Conservation (phyloP, 2,113 vertebrate genomes). For the Laticauda colubrina region DNA sequence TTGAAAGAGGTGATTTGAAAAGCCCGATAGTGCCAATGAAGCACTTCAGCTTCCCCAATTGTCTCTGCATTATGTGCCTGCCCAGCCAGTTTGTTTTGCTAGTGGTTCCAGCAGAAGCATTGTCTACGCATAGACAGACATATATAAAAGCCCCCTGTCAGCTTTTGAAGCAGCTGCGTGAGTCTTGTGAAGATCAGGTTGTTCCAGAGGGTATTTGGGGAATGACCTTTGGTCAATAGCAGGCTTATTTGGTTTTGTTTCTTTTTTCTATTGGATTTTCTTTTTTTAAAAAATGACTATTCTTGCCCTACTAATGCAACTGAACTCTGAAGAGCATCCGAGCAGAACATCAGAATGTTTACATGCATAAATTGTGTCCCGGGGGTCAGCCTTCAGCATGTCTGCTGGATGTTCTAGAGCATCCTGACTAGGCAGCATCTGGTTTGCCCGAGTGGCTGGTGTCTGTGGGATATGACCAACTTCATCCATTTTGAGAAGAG, state of each 20-base stretch:
- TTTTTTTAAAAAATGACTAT: neutral
- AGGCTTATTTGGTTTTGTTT: neutral
- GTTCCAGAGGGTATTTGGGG: neutral
- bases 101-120: neutral
- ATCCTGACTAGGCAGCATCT: neutral
- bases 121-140: neutral
- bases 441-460: slow-evolving; percentile 67
- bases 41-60: neutral
- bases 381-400: slow-evolving; percentile 82
- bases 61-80: neutral
- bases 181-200: neutral
- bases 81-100: neutral
- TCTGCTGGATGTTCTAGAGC: slow-evolving; percentile 67
- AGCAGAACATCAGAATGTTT: slow-evolving; percentile 21
- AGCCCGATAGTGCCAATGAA: neutral
- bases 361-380: slow-evolving; percentile 82
- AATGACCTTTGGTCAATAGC: neutral
- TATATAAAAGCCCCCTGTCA: neutral
- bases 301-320: neutral
- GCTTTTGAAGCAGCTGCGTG: neutral
- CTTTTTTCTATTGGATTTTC: neutral
- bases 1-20: neutral
- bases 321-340: neutral
- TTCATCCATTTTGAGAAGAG: slow-evolving; percentile 74
- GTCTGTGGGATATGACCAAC: slow-evolving; percentile 87